Base-by-base conservation (phyloP, 1,140 invertebrate species). In the Caenorhabditis brenneri region DNA sequence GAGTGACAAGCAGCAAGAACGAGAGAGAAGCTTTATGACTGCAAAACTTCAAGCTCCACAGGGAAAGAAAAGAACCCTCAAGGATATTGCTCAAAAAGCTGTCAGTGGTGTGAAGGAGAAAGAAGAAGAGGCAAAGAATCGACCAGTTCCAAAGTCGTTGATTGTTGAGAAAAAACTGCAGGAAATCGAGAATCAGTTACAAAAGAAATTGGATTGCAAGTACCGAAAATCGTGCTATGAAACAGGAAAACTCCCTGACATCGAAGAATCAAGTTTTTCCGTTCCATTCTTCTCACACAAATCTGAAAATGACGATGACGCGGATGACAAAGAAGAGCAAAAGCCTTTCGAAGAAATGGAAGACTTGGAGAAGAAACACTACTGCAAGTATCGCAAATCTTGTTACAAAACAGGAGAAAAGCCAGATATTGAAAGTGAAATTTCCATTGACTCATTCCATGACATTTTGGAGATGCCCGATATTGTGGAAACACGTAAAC, bases 361-460 rank as follows among this genome's bases (percentile, higher is more conserved):
- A 33, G 81, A 88, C 7, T 42, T 80, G 42, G 84, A 88, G 42
- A 83, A 49, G 55, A 87, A 87, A 48, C 16, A 86, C 12, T 74
- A 65, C 36, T 87, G 86, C 33, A 87, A 87, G 55, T 87, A 87
- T 48, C 16, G 86, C 16, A 87, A 86, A n/a, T 74, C 79, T 58
- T 89, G 88, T 74, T 89, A 89, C 53, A 49, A 87, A 53, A 89
- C 69, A 49, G 88, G 86, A 78, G 74, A 58, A 27, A 69, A 69
- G 9, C 86, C 86, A 22, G 81, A 89, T 78, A 83, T 85, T 39
- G 84, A 81, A 12, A 65, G 39, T 33, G 79, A 81, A 53, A 16
- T 81, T 15, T 24, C n/a, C 4, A 60, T 85, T 29, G 36, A 60
- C 9, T 55, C 58, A 16, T 85, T 81, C 60, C 12, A n/a, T 7